Conservation (phyloP, 2,888 invertebrate species). For the Ectemnius cavifrons region DNA sequence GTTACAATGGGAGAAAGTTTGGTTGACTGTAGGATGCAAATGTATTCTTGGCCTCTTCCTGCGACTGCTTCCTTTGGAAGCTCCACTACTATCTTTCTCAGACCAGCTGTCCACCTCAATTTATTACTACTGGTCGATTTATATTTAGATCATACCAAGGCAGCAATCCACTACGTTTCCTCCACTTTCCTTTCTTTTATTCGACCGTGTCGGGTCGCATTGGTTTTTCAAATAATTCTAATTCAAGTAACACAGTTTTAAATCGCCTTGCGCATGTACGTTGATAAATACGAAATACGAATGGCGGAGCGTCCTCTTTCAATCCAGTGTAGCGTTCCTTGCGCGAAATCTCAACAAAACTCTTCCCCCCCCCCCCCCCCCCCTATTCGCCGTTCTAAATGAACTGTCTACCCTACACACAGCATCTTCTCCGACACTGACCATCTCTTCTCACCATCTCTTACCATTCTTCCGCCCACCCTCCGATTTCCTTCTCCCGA, state of each 20-base stretch:
- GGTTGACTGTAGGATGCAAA: not conserved
- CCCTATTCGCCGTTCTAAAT: not conserved
- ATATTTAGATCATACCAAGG: no score
- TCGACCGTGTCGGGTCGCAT: constrained; percentile 3
- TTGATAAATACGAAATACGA: constrained; percentile 21
- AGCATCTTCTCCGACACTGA: not conserved
- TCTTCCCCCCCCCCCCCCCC: not conserved
- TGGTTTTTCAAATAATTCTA: not conserved
- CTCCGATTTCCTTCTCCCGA: constrained; percentile 56
- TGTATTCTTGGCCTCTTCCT: constrained; percentile 24
- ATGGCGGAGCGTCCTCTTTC: constrained; percentile 27
- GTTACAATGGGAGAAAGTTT: not conserved
- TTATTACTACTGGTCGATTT: not conserved
- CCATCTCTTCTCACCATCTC: constrained; percentile 4
- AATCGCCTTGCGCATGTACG: constrained; percentile 12
- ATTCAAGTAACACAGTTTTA: constrained; percentile 13
- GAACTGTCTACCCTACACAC: not conserved
- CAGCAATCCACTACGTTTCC: not conserved
- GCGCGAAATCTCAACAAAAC: constrained; percentile 3
- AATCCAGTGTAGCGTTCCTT: constrained; percentile 27
- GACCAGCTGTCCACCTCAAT: not conserved
- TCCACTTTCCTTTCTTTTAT: constrained; percentile 7
- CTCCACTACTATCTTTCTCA: not conserved
- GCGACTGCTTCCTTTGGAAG: constrained; percentile 16
- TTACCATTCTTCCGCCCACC: constrained; percentile 11